A percentile compares a stretch with the other conserved stretches of the same genome.
These are phyloP conservation scores for Etheostoma nigrum DNA, from an alignment of 2,797 vertebrate genomes.

Conservation along the genomic window DNA sequence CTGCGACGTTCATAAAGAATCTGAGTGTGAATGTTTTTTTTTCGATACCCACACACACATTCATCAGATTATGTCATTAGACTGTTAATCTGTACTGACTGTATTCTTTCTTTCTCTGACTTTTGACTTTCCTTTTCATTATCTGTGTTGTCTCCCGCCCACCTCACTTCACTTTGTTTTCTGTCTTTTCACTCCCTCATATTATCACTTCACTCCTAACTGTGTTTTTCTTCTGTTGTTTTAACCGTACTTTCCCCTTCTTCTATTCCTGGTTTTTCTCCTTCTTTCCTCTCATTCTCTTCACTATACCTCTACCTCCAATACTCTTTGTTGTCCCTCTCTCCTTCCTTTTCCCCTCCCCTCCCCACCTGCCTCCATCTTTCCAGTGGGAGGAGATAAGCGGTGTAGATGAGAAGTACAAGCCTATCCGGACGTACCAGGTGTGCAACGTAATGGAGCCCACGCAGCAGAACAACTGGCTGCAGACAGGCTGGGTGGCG, in stretches of 20 bases:
- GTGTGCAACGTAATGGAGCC: conserved; percentile 98
- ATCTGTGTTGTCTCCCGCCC: not conserved
- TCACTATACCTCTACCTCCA: not conserved
- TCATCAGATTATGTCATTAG: conserved; percentile 40
- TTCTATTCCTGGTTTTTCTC: not conserved
- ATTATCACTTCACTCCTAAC: not conserved
- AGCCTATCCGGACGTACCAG: conserved; percentile 95
- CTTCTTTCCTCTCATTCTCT: not conserved
- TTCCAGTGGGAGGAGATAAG: conserved; percentile 98
- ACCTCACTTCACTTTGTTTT: conserved; percentile 2
- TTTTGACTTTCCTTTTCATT: conserved; percentile 16
- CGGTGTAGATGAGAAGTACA: conserved; percentile 94
- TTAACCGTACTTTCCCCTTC: not conserved
- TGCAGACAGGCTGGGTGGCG: conserved; percentile 95
- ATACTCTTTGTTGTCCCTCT: too few species aligned
- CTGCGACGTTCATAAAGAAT: conserved; percentile 24
- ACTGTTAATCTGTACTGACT: conserved; percentile 12
- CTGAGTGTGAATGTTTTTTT: conserved; percentile 15
- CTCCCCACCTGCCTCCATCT: not conserved
- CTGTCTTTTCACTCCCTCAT: not conserved
- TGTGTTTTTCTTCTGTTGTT: not conserved
- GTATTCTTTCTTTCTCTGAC: conserved; percentile 2
- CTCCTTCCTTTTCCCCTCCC: not conserved
- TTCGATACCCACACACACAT: conserved; percentile 23
- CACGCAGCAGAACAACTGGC: conserved; percentile 97